Percentiles rank a stretch among this genome's conserved stretches.
Conservation (phyloP, 2,888 invertebrate genomes). For the Brachyopa scutellaris region DNA sequence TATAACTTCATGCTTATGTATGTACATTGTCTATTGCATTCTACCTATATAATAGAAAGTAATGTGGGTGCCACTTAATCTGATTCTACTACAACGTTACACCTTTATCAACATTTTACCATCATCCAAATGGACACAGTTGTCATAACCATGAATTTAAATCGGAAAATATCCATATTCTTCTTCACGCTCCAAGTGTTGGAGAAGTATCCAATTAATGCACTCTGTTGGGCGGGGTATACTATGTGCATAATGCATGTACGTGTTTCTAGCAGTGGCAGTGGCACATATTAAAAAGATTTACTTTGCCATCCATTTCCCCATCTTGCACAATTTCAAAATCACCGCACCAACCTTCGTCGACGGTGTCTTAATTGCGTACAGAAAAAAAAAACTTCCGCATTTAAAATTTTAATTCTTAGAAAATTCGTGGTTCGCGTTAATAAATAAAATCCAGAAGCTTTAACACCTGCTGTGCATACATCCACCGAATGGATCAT, state of each 20-base stretch:
- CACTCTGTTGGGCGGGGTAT: background rate
- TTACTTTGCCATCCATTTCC: background rate
- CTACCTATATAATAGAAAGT: background rate
- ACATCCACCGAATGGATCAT: slow-evolving; percentile 1
- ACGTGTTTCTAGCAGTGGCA: no score
- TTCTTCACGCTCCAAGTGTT: background rate
- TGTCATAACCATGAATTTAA: background rate
- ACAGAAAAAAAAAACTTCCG: slow-evolving; percentile 46
- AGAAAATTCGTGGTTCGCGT: slow-evolving; percentile 37
- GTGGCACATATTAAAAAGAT: no score
- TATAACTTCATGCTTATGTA: no score
- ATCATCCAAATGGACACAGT: background rate
- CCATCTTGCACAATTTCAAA: slow-evolving; percentile 6
- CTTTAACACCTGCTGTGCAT: slow-evolving; percentile 32
- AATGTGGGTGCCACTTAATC: background rate
- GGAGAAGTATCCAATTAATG: slow-evolving; percentile 14
- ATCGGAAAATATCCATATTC: background rate
- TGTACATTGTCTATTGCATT: background rate
- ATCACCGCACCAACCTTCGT: background rate
- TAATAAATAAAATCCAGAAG: slow-evolving; percentile 34
- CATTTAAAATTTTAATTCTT: slow-evolving; percentile 46
- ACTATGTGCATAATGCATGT: no score
- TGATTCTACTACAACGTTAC: background rate
- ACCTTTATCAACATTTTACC: slow-evolving; percentile 3
- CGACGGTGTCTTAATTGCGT: background rate